These are phyloP conservation scores for Acanthurus lineatus DNA, from an alignment of 2,797 vertebrate species.

Conservation along the genomic window DNA sequence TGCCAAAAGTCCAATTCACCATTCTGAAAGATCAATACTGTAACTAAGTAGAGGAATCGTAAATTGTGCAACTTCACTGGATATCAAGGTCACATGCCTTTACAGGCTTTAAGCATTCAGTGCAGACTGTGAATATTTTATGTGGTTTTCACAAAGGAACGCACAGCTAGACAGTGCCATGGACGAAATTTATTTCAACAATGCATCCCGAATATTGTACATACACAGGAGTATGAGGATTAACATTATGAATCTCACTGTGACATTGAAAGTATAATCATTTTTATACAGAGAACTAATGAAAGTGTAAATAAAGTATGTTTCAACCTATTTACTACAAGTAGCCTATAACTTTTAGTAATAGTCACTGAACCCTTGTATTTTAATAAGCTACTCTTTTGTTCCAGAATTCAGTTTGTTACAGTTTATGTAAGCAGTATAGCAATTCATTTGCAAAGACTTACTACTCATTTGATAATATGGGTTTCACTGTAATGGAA, in stretches of 20 bases:
- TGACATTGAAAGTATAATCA: conserved; percentile 1
- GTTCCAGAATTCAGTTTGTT: neutral
- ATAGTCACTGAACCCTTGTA: neutral
- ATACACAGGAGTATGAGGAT: neutral
- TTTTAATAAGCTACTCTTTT: neutral
- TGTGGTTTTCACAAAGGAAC: conserved; percentile 18
- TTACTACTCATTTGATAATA: neutral
- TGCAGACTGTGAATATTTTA: conserved; percentile 18
- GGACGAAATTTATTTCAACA: conserved; percentile 2
- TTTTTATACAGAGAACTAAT: neutral
- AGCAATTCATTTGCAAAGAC: neutral
- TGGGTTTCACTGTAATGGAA: neutral
- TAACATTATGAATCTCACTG: neutral
- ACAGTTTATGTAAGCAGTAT: neutral
- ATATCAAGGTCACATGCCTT: conserved; percentile 45
- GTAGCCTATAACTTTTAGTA: neutral
- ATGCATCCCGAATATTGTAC: conserved; percentile 12
- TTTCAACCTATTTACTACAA: conserved; percentile 3
- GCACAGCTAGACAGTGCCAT: neutral
- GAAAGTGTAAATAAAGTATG: neutral
- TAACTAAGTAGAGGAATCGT: conserved; percentile 35
- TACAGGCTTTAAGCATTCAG: conserved; percentile 19
- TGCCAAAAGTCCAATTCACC: conserved; percentile 41
- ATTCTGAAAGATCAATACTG: conserved; percentile 45
- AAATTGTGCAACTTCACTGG: conserved; percentile 34